These are phyloP conservation scores for Malurus elegans DNA, from an alignment of 2,113 vertebrate genomes.

Conservation along the genomic window DNA sequence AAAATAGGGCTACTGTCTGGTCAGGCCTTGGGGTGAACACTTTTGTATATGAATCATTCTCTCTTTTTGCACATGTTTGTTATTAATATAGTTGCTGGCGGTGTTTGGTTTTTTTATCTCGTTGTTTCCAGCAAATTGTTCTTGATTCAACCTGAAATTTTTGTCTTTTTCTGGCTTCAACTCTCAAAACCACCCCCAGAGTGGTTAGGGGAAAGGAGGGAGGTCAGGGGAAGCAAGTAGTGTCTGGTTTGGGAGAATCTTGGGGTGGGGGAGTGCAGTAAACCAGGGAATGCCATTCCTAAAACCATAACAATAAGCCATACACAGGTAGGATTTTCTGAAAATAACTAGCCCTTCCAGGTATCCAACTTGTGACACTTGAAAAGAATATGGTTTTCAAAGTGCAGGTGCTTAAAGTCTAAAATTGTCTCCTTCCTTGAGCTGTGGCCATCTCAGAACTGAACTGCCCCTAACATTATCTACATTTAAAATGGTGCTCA, in stretches of 20 bases:
- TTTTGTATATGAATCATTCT: not conserved
- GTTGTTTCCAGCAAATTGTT: not conserved
- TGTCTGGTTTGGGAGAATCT: not conserved
- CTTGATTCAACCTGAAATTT: not conserved
- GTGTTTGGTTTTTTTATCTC: not conserved
- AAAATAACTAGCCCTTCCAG: not conserved
- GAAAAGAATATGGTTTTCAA: not conserved
- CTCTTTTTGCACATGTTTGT: not conserved
- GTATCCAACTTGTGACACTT: not conserved
- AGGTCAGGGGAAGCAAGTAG: not conserved
- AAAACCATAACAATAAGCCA: not conserved
- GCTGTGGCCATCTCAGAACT: not conserved
- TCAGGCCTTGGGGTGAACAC: not conserved
- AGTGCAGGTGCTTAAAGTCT: not conserved
- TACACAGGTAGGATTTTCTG: not conserved
- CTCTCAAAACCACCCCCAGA: not conserved
- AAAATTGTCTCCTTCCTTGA: not conserved
- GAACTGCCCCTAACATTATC: not conserved
- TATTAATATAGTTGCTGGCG: not conserved
- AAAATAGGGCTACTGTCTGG: rapidly evolving
- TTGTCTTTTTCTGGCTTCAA: not conserved
- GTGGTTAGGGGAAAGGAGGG: not conserved
- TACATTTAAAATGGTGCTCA: not conserved
- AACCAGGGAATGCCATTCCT: not conserved
- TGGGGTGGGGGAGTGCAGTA: not conserved